These are phyloP conservation scores for Cepphus grylle DNA, from an alignment of 2,113 vertebrate genomes.

Conservation along the genomic window DNA sequence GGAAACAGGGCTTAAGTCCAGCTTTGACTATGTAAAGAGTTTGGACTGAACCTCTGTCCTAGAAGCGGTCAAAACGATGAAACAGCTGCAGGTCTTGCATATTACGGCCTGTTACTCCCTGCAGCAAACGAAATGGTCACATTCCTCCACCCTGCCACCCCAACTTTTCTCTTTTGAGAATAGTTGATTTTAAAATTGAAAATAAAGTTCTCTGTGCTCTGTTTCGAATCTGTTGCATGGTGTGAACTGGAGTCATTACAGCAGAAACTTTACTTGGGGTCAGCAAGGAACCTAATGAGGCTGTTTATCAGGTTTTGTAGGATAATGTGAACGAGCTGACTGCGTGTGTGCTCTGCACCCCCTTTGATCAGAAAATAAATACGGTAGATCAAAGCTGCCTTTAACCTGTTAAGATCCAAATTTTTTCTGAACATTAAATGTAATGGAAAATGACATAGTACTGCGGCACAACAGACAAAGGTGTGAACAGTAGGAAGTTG, in stretches of 20 bases:
- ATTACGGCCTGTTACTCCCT: background rate
- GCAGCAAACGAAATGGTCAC: background rate
- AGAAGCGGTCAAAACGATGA: background rate
- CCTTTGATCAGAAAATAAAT: background rate
- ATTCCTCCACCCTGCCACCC: background rate
- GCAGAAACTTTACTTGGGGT: background rate
- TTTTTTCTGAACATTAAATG: background rate
- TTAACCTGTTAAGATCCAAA: background rate
- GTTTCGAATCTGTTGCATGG: background rate
- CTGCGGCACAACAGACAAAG: background rate
- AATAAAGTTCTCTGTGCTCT: background rate
- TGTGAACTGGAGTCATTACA: background rate
- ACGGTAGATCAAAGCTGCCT: background rate
- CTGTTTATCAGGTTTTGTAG: background rate
- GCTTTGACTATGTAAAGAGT: background rate
- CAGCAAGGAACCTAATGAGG: background rate
- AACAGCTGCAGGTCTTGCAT: accelerated
- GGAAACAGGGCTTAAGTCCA: background rate
- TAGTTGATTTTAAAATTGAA: background rate
- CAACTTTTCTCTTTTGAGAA: background rate
- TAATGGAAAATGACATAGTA: background rate
- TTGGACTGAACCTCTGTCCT: background rate
- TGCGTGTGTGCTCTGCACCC: background rate
- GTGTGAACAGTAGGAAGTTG: background rate
- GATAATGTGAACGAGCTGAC: background rate